Conservation (phyloP, 1,140 invertebrate genomes). For the honey bee (Apis mellifera) region DNA sequence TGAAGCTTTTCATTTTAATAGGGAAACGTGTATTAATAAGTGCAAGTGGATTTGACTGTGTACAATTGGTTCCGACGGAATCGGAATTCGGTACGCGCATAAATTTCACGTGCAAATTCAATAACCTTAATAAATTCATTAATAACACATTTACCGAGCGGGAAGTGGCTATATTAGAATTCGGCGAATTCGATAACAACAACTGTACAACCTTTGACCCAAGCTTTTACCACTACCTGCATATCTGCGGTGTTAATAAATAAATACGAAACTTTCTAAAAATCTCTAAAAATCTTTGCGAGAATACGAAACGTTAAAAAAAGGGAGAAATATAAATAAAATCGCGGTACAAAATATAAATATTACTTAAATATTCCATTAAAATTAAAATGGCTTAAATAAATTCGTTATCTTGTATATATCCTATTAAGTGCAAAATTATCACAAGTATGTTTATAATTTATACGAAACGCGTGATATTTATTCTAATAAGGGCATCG, state of each 20-base stretch:
- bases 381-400: no score
- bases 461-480: not conserved
- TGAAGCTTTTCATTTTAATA: not conserved
- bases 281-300: not conserved
- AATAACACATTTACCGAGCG: not conserved
- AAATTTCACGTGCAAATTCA: not conserved
- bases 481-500: constrained; percentile 37
- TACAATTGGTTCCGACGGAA: not conserved
- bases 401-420: no score
- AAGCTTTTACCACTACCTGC: not conserved
- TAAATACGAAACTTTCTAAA: not conserved
- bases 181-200: not conserved
- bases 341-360: no score
- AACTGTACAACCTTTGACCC: not conserved
- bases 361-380: no score
- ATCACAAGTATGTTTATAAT: no score
- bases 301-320: not conserved
- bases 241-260: not conserved
- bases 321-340: no score
- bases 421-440: no score
- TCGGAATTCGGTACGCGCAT: not conserved
- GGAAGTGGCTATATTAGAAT: not conserved
- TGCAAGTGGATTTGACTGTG: not conserved
- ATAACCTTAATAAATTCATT: constrained; percentile 16
- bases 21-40: not conserved